Conservation (phyloP, 2,797 vertebrate species). For the Mallotus villosus region DNA sequence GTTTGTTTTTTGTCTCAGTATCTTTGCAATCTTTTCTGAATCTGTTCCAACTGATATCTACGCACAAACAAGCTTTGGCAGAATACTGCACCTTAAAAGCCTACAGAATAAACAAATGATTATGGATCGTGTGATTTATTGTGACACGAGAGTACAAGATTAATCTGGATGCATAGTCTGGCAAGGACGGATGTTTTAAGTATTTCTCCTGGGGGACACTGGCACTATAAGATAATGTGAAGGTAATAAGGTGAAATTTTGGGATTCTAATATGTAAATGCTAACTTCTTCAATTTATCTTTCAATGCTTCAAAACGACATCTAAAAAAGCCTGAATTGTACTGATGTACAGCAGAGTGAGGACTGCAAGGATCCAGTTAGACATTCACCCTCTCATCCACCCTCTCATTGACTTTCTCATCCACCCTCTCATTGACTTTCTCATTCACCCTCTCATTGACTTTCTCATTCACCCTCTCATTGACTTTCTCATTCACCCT, state of each 20-base stretch:
- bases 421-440: too few species aligned
- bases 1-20: neutral
- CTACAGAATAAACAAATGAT: slow-evolving; percentile 25
- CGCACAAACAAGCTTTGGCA: slow-evolving; percentile 26
- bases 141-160: neutral
- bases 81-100: slow-evolving; percentile 19
- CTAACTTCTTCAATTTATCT: neutral
- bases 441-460: too few species aligned
- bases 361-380: too few species aligned
- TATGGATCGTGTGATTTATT: slow-evolving; percentile 17
- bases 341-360: neutral
- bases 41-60: slow-evolving; percentile 16
- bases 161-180: neutral
- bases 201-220: neutral
- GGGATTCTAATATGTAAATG: neutral
- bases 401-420: too few species aligned
- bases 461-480: too few species aligned
- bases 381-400: too few species aligned
- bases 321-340: too few species aligned
- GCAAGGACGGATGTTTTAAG: too few species aligned
- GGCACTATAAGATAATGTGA: neutral
- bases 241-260: neutral
- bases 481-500: too few species aligned
- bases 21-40: slow-evolving; percentile 12
- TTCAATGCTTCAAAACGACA: neutral